phyloP scores from a whole-genome alignment of 2,113 vertebrate genomes.

The Thalassarche chlororhynchos region DNA sequence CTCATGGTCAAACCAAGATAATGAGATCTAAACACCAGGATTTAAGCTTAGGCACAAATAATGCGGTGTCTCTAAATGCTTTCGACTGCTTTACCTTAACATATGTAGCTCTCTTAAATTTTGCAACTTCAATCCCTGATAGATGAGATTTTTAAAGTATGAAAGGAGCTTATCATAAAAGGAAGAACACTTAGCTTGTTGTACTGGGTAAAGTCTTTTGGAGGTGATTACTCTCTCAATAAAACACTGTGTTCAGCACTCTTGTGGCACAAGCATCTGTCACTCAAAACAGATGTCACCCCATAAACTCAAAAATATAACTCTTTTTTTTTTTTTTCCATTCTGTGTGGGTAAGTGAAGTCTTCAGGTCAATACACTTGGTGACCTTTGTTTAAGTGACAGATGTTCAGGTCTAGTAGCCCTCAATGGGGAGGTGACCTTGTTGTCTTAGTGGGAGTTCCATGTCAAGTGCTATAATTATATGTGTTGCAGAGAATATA shows the following conservation, averaged over 20 bases:
- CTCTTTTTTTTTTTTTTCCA: not conserved
- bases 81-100: not conserved
- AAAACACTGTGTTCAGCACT: not conserved
- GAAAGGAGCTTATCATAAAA: not conserved
- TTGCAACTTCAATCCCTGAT: not conserved
- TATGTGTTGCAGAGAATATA: not conserved
- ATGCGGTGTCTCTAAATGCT: not conserved
- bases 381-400: slow-evolving; percentile 45
- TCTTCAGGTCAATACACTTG: not conserved
- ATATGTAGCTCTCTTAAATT: not conserved
- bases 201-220: slow-evolving; percentile 5
- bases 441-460: slow-evolving; percentile 5
- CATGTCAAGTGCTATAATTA: not conserved
- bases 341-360: not conserved
- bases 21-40: not conserved
- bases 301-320: not conserved
- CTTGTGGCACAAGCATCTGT: slow-evolving; percentile 26
- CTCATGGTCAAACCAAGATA: not conserved
- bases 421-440: slow-evolving; percentile 33
- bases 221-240: not conserved
- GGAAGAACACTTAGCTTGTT: not conserved
- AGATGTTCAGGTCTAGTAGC: slow-evolving; percentile 9
- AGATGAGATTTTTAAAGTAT: slow-evolving; percentile 9
- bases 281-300: slow-evolving; percentile 54
- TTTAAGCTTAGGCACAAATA: slow-evolving; percentile 2